Evolutionary conservation across 2,888 invertebrate genomes (phyloP).

Genomic region (Cheilosia variabilis): DNA sequence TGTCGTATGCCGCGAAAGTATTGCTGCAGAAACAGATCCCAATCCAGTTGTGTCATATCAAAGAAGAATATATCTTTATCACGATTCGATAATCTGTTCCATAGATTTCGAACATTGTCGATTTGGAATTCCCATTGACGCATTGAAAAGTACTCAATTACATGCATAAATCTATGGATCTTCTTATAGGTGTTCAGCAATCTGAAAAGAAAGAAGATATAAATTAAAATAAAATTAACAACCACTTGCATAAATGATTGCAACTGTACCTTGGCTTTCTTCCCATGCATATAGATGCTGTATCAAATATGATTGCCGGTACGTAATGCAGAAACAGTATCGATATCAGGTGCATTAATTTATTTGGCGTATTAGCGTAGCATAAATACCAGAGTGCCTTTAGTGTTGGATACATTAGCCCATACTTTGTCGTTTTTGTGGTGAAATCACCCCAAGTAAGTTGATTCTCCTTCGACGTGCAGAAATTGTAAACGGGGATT

Average conservation of each 20-base stretch:
- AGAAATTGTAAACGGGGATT: constrained; percentile 93
- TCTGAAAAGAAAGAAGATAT: constrained; percentile 83
- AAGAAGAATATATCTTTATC: constrained; percentile 89
- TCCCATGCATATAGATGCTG: constrained; percentile 85
- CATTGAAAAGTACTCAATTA: constrained; percentile 91
- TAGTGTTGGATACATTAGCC: constrained; percentile 86
- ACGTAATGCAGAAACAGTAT: constrained; percentile 87
- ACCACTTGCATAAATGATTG: background rate
- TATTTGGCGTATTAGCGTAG: constrained; percentile 86
- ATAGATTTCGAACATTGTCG: constrained; percentile 86
- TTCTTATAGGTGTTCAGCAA: constrained; percentile 90
- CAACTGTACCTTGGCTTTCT: constrained; percentile 86
- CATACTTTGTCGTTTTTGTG: constrained; percentile 85
- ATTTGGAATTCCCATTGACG: constrained; percentile 90
- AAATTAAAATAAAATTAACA: background rate
- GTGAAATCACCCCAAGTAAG: constrained; percentile 91
- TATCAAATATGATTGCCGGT: constrained; percentile 87
- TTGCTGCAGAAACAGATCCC: constrained; percentile 88
- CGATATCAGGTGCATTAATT: constrained; percentile 85
- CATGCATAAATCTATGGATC: constrained; percentile 89
- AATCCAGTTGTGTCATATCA: constrained; percentile 89
- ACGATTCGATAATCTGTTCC: constrained; percentile 85
- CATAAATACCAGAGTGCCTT: constrained; percentile 89
- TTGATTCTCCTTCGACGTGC: constrained; percentile 92
- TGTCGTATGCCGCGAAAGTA: constrained; percentile 90